Conservation (phyloP, 2,113 vertebrate genomes). For the Hemicordylus capensis region DNA sequence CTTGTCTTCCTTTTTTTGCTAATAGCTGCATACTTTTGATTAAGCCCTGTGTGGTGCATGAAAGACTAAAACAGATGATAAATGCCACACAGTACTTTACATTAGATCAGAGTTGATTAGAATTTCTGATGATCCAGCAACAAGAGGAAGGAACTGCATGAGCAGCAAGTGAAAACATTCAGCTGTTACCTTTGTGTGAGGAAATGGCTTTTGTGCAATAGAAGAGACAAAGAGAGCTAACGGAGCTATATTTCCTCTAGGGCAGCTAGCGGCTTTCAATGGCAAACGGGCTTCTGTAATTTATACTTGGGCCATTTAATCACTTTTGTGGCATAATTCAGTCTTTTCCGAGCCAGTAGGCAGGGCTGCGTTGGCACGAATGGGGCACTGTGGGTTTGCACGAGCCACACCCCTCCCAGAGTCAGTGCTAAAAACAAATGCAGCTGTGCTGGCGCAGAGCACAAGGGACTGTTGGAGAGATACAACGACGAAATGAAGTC, state of each 20-base stretch:
- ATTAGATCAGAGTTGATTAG: constrained; percentile 78
- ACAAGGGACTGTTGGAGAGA: background rate
- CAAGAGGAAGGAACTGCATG: constrained; percentile 62
- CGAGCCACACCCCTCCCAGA: constrained; percentile 4
- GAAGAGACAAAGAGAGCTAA: constrained; percentile 71
- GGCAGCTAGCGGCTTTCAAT: constrained; percentile 59
- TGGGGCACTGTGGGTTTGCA: constrained; percentile 1
- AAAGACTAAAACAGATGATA: constrained; percentile 75
- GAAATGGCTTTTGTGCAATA: constrained; percentile 72
- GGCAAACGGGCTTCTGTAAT: constrained; percentile 61
- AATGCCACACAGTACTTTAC: constrained; percentile 71
- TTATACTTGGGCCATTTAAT: constrained; percentile 62
- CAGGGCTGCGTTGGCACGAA: constrained; percentile 9
- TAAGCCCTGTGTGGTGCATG: constrained; percentile 75
- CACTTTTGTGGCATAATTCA: constrained; percentile 29
- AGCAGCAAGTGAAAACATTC: constrained; percentile 69
- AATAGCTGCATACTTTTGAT: constrained; percentile 79
- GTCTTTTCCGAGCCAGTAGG: constrained; percentile 18
- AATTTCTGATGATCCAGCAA: constrained; percentile 77
- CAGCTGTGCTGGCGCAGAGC: background rate
- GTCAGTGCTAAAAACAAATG: constrained; percentile 11
- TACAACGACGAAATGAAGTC: background rate
- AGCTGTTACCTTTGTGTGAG: constrained; percentile 65
- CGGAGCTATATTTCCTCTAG: constrained; percentile 66
- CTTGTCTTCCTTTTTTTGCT: constrained; percentile 70